Conservation (phyloP, 2,113 vertebrate species). For the Sphyrna mokarran region DNA sequence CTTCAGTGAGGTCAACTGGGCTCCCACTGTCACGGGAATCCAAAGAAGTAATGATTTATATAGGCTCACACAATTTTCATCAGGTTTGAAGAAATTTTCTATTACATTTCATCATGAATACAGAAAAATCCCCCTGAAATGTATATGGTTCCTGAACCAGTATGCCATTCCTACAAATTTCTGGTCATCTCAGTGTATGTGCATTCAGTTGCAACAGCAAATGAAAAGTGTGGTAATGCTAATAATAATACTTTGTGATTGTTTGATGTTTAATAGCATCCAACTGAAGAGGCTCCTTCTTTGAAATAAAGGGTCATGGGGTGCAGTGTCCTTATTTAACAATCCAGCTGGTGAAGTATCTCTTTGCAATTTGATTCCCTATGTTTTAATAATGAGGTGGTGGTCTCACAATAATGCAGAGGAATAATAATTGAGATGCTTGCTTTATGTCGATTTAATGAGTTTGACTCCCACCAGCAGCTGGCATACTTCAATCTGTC, state of each 20-base stretch:
- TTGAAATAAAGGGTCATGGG: background rate
- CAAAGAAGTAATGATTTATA: background rate
- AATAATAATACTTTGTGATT: background rate
- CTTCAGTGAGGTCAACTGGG: background rate
- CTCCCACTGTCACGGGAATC: background rate
- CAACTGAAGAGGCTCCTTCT: background rate
- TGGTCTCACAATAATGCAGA: background rate
- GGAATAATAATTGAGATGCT: background rate
- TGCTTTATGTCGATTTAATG: background rate
- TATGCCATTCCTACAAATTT: background rate
- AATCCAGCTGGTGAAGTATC: background rate
- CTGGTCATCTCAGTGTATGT: background rate
- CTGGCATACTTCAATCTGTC: background rate
- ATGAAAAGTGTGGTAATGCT: background rate
- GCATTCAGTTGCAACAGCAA: background rate
- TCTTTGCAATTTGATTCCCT: background rate
- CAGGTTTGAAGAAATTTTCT: conserved; percentile 20
- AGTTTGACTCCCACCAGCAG: background rate
- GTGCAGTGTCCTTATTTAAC: background rate
- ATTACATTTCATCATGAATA: background rate
- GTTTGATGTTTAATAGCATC: background rate
- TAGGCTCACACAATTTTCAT: background rate
- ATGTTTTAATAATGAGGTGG: background rate
- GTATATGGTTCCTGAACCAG: background rate
- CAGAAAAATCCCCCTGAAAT: background rate